Conservation (phyloP, 2,888 invertebrate genomes). For the Chaetogeoica ovagalla region DNA sequence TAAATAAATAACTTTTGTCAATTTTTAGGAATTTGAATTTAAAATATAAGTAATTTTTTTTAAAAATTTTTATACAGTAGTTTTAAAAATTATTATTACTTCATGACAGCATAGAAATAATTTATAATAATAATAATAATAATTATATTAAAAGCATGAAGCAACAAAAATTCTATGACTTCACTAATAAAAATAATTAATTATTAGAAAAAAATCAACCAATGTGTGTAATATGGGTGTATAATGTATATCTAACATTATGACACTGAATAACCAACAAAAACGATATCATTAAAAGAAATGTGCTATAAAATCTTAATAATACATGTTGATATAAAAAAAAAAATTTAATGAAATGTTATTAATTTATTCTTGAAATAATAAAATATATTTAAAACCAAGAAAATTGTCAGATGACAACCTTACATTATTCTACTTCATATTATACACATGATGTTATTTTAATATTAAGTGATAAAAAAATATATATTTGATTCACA, state of each 20-base stretch:
- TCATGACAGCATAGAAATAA: not conserved
- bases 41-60: no score
- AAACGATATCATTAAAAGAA: not conserved
- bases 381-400: no score
- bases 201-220: not conserved
- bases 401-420: no score
- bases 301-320: no score
- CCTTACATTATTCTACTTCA: not conserved
- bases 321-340: not conserved
- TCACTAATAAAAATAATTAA: not conserved
- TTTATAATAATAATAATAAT: constrained; percentile 6
- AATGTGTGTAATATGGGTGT: not conserved
- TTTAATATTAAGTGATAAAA: not conserved
- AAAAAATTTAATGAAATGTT: no score
- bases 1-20: not conserved
- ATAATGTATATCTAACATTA: not conserved
- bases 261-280: not conserved
- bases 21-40: not conserved
- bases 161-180: not conserved
- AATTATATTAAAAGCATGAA: not conserved
- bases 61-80: not conserved
- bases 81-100: not conserved
- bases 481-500: constrained; percentile 58
- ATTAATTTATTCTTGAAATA: no score
- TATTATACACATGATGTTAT: not conserved